Evolutionary conservation across 2,797 vertebrate species (phyloP).

Genomic region (Helarctos malayanus): DNA sequence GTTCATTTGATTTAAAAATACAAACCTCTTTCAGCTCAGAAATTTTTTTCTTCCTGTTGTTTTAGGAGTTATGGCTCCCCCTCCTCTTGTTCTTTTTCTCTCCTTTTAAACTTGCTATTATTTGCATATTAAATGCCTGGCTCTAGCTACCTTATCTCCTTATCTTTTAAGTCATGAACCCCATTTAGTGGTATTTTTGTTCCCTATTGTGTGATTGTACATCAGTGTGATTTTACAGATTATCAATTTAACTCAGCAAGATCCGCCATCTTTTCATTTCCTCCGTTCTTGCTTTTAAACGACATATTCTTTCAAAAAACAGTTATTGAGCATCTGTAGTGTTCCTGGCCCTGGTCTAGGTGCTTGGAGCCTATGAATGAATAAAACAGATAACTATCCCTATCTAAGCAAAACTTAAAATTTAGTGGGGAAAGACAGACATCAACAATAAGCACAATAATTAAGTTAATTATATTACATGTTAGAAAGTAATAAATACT

Average conservation of each 20-base stretch:
- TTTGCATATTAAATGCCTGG: neutral
- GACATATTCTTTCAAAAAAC: neutral
- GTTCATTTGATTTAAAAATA: conserved; percentile 56
- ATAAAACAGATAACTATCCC: neutral
- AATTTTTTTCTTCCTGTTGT: neutral
- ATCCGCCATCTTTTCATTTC: neutral
- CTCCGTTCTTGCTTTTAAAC: neutral
- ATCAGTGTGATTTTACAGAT: neutral
- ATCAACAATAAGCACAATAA: neutral
- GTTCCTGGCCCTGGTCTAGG: neutral
- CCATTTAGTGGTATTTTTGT: neutral
- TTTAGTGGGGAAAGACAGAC: neutral
- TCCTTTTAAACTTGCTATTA: conserved; percentile 22
- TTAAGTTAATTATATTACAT: neutral
- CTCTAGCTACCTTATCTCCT: neutral
- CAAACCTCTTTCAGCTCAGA: neutral
- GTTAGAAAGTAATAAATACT: neutral
- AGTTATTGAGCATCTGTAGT: neutral
- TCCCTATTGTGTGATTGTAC: neutral
- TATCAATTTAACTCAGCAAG: neutral
- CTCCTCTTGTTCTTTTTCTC: neutral
- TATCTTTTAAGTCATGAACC: neutral
- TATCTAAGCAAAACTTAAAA: neutral
- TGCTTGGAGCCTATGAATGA: neutral
- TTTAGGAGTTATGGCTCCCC: neutral